Base-by-base conservation (phyloP, 2,797 vertebrate species). In the Triplophysa yarkandensis region DNA sequence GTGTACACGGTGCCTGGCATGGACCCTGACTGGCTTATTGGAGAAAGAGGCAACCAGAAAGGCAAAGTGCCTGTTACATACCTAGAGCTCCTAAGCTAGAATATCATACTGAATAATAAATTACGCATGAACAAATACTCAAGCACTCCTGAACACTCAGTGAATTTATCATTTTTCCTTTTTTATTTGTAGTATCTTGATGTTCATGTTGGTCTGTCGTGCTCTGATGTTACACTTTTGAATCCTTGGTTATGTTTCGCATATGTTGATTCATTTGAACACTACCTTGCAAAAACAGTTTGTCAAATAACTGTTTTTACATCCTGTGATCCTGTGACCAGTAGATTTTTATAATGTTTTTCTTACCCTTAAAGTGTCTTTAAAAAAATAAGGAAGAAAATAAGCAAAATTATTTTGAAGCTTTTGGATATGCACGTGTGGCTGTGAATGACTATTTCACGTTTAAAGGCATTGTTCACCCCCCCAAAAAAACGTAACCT, bases 11-110 rank as follows among this genome's bases (percentile, higher is more conserved):
- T 98, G 66, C 97, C 97, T 2, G 97, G 97, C 77, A 98, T 99
- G 97, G 96, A 99, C 74, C 95, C 97, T 0, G 97, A 99, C 83
- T 99, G 97, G 97, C 90, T 99, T 80, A 81, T 99, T 13, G 97
- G 96, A 67, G 95, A 98, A 85, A 88, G 95, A 44, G 96, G 96
- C 13, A 98, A 98, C 79, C 91, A 96, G 86, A 98, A 98, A 74
- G 97, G 97, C 71, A 99, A 96, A 83, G 97, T 99, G 55, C 97
- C 97, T 0, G 97, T 99, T 81, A 99, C 97, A 79, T 99, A 99
- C 89, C 89, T 99, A 82, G 97, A 99, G 88, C 94, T 99, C 79
- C 91, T 99, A 80, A 99, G 96, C 87, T 99, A 95, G 79, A 88
- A 74, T 41, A 71, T 43, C 54, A 60, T 27, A 25, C 21, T 43